These are phyloP conservation scores for Sylvia atricapilla DNA, from an alignment of 2,113 vertebrate genomes.

Conservation along the genomic window DNA sequence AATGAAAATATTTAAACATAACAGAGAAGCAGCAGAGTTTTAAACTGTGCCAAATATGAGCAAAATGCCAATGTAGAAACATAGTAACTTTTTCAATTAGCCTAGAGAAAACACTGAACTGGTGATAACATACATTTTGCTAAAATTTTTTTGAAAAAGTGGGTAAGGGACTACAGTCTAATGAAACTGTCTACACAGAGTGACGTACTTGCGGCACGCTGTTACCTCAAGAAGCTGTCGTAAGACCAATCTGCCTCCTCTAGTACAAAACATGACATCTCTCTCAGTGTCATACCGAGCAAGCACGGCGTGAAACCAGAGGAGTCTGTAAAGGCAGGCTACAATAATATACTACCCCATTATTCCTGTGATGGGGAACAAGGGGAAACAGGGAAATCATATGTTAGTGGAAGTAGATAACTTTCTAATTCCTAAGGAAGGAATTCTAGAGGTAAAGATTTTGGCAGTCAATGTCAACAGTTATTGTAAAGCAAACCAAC, in stretches of 20 bases:
- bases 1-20: background rate
- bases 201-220: background rate
- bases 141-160: background rate
- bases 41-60: background rate
- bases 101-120: background rate
- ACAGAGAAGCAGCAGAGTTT: background rate
- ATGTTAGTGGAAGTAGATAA: background rate
- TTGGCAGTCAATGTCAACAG: background rate
- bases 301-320: background rate
- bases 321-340: background rate
- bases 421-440: background rate
- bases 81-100: background rate
- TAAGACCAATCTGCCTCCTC: background rate
- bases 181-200: background rate
- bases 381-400: background rate
- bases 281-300: background rate
- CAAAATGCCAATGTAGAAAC: background rate
- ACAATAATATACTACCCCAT: background rate
- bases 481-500: background rate
- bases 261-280: background rate
- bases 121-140: background rate
- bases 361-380: background rate
- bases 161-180: background rate
- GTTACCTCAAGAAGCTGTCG: background rate
- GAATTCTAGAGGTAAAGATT: background rate